Percentiles rank a stretch among this genome's conserved stretches.
Evolutionary conservation across 2,113 vertebrate species (phyloP).

Genomic region (Microtus oregoni): DNA sequence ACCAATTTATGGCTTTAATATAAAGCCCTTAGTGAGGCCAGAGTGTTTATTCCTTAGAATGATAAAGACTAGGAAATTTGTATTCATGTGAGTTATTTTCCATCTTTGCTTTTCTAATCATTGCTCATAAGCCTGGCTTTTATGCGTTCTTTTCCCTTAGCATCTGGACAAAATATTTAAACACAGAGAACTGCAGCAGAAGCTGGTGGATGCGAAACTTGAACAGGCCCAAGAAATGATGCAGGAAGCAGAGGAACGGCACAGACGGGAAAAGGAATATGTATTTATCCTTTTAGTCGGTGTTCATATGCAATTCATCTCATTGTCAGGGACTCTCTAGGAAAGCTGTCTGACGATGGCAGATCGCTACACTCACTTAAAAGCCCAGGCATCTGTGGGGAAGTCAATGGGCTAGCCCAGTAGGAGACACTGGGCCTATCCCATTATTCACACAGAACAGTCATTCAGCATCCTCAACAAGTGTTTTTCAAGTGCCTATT

Average conservation of each 20-base stretch:
- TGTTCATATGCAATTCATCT: conserved; percentile 2
- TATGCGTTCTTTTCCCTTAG: conserved; percentile 83
- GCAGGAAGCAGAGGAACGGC: conserved; percentile 92
- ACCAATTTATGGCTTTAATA: neutral
- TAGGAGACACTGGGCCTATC: neutral
- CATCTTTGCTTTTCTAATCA: neutral
- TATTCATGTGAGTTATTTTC: neutral
- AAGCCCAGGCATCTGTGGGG: neutral
- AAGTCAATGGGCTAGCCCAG: neutral
- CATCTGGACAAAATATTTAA: conserved; percentile 97
- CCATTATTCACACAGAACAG: neutral
- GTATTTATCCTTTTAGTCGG: conserved; percentile 86
- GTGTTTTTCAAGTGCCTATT: neutral
- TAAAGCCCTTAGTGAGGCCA: neutral
- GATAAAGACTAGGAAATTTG: neutral
- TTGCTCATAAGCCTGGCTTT: neutral
- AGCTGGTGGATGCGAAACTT: conserved; percentile 95
- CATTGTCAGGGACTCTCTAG: neutral
- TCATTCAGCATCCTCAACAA: neutral
- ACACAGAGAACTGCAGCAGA: conserved; percentile 95
- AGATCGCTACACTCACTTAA: neutral
- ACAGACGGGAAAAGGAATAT: conserved; percentile 97
- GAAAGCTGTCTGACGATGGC: neutral
- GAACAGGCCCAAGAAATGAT: conserved; percentile 94
- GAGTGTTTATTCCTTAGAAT: neutral